phyloP scores from a whole-genome alignment of 2,797 vertebrate species.

The Craterocephalus amniculus region DNA sequence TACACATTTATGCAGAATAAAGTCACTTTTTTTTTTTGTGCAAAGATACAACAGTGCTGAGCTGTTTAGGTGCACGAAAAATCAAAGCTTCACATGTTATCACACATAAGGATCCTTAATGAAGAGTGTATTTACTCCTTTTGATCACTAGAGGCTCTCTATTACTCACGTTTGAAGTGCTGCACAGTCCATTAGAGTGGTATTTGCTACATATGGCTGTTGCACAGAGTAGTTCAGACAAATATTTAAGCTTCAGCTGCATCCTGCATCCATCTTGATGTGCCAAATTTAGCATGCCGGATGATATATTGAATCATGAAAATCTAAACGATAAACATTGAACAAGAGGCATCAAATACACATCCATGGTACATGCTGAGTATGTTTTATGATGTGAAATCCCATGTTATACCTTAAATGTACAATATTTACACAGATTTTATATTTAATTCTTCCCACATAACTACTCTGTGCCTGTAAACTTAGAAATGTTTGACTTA shows the following conservation, averaged over 20 bases:
- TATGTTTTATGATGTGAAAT: neutral
- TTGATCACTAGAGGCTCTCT: conserved; percentile 74
- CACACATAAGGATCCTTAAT: neutral
- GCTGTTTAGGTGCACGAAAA: neutral
- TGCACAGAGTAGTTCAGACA: conserved; percentile 7
- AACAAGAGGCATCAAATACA: neutral
- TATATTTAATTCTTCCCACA: conserved; percentile 19
- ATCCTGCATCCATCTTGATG: neutral
- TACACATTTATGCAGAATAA: neutral
- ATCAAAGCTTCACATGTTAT: neutral
- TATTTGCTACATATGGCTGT: conserved; percentile 26
- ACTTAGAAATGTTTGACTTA: neutral
- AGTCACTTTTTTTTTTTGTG: neutral
- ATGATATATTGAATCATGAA: neutral
- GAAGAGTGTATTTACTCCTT: conserved; percentile 9
- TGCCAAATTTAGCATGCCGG: neutral
- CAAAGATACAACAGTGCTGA: neutral
- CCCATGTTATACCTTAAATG: neutral
- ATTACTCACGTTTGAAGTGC: conserved; percentile 48
- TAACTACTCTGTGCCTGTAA: conserved; percentile 8
- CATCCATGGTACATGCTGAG: neutral
- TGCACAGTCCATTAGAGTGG: conserved; percentile 16
- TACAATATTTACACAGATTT: conserved; percentile 1
- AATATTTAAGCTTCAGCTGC: conserved; percentile 6
- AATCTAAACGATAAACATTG: neutral